A percentile compares a stretch with the other conserved stretches of the same genome.
These are phyloP conservation scores for Chironomus tentans DNA, from an alignment of 2,888 invertebrate genomes.

Conservation along the genomic window DNA sequence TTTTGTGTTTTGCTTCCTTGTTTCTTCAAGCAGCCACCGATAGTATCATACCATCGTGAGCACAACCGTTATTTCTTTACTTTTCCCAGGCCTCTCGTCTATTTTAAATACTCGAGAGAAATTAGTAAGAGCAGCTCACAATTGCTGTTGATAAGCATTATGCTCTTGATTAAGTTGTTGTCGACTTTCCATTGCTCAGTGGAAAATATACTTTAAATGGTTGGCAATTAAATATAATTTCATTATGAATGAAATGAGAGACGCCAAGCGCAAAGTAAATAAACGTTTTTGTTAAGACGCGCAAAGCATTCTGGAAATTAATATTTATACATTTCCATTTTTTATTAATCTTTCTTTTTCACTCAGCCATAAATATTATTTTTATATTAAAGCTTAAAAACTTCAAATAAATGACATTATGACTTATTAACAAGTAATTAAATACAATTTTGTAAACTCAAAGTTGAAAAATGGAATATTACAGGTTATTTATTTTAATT, in stretches of 20 bases:
- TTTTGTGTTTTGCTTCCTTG: not conserved
- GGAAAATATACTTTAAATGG: not conserved
- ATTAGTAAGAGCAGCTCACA: not conserved
- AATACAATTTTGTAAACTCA: too few species aligned
- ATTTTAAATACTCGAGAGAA: slow-evolving; percentile 24
- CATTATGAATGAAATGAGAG: not conserved
- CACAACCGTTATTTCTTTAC: not conserved
- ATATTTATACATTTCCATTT: too few species aligned
- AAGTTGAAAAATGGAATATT: too few species aligned
- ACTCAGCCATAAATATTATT: too few species aligned
- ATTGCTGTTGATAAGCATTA: not conserved
- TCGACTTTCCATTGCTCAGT: not conserved
- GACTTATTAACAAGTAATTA: too few species aligned
- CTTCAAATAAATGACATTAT: too few species aligned
- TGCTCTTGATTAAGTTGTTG: slow-evolving; percentile 8
- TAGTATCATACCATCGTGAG: not conserved
- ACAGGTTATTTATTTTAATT: too few species aligned
- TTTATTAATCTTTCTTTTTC: too few species aligned
- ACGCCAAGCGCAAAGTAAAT: too few species aligned
- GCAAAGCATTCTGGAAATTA: too few species aligned
- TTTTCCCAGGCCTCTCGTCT: slow-evolving; percentile 12
- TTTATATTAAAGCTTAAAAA: too few species aligned
- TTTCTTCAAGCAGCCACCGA: not conserved
- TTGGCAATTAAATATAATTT: not conserved
- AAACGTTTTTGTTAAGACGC: too few species aligned